phyloP scores from a whole-genome alignment of 2,888 invertebrate genomes.

The Agriopis aurantiaria region DNA sequence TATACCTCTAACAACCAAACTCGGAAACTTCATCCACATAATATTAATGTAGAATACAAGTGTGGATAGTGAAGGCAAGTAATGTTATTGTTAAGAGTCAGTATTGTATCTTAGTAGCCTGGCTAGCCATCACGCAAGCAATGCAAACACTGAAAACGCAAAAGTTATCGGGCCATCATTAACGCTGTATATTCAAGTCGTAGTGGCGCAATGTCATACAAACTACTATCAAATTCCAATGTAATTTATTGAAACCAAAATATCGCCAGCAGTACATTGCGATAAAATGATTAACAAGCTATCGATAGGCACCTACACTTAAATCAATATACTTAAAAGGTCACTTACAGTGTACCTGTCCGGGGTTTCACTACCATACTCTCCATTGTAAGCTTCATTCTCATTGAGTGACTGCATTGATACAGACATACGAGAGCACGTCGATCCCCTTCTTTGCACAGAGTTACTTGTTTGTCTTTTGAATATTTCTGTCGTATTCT shows the following conservation, averaged over 20 bases:
- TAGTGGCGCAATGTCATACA: neutral
- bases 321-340: neutral
- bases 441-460: conserved; percentile 64
- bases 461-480: conserved; percentile 64
- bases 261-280: conserved; percentile 2
- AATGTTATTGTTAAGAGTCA: too few relatives aligned
- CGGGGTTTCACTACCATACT: conserved; percentile 43
- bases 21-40: too few relatives aligned
- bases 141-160: neutral
- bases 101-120: too few relatives aligned
- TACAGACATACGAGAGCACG: conserved; percentile 59
- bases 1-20: too few relatives aligned
- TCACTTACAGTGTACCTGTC: conserved; percentile 53
- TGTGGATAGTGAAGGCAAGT: too few relatives aligned
- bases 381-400: conserved; percentile 46
- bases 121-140: neutral
- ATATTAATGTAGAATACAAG: too few relatives aligned
- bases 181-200: conserved; percentile 4
- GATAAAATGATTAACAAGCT: conserved; percentile 4
- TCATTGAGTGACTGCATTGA: conserved; percentile 76
- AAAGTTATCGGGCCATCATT: neutral
- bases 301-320: neutral
- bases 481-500: conserved; percentile 79
- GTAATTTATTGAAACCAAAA: neutral
- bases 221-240: conserved; percentile 2